Base-by-base conservation (phyloP, 2,888 invertebrate genomes). In the Pinctada fucata region DNA sequence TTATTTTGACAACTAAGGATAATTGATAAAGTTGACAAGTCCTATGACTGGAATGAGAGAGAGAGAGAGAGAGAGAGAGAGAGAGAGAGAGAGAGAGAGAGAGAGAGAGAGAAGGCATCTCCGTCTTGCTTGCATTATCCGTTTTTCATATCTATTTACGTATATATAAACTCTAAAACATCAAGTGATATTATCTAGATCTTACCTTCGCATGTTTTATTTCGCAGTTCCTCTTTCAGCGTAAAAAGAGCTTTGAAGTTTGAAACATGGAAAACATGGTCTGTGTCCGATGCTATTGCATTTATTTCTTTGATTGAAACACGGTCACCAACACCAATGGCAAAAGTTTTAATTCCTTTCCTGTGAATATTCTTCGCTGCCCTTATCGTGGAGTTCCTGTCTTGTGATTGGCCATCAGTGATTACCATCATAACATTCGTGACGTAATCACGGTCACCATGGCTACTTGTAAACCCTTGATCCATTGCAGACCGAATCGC, bases 311-410 rank as follows among this genome's bases (percentile, higher is more conserved):
- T 73, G 4, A 65, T 50, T 64, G 85, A 82, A 6, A 87, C 80
- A 5, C 80, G 77, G 51, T 73, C 79, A 6, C 87, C 88, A 16
- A 88, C 84, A 47, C 87, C 88, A 65, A 88, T 83, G 3, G 88
- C 79, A 71, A 85, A 79, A 10, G 85, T 72, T 13, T 83, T 82
- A 51, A 77, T 72, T 3, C 72, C 83, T 45, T 83, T 83, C 47
- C 83, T 76, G 13, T 71, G 71, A 63, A 79, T 66, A 0, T 80
- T 75, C 47, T 83, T 80, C 48, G 84, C 81, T 3, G 85, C 84
- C 70, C 83, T 83, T 5, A 68, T 72, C 3, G 76, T 79, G 2
- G 82, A 82, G 3, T 79, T 79, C 2, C 64, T 63, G 5, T 79
- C 71, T 45, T 83, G 82, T 4, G 85, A 85, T 3, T 83, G 83